Conservation (phyloP, 2,888 invertebrate species). For the Achlya flavicornis region DNA sequence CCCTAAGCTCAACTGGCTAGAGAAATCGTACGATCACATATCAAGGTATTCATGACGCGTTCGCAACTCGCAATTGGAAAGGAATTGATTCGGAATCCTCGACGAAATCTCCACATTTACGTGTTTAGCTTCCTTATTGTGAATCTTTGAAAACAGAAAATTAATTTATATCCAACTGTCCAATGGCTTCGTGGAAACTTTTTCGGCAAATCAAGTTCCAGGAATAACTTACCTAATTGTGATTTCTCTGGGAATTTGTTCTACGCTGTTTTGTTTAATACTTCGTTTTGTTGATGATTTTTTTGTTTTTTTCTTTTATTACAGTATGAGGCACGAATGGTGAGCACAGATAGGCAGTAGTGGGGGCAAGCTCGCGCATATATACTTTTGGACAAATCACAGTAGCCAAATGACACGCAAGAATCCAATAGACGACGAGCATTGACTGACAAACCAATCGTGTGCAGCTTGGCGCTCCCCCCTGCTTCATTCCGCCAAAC, state of each 20-base stretch:
- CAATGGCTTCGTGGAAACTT: conserved; percentile 12
- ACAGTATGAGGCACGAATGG: no score
- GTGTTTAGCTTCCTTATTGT: conserved; percentile 34
- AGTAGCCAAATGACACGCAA: no score
- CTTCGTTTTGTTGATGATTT: no score
- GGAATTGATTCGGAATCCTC: conserved; percentile 45
- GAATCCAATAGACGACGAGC: no score
- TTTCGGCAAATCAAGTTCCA: conserved; percentile 5
- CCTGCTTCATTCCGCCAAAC: no score
- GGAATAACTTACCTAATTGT: neutral
- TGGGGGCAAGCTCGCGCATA: no score
- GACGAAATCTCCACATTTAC: conserved; percentile 40
- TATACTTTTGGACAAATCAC: no score
- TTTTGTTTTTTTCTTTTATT: no score
- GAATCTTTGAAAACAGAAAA: conserved; percentile 14
- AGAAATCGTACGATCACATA: conserved; percentile 18
- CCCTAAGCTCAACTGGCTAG: neutral
- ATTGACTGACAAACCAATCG: no score
- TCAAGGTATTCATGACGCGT: conserved; percentile 34
- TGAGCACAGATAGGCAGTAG: no score
- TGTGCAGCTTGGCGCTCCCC: no score
- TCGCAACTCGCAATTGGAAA: conserved; percentile 30
- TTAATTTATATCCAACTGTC: conserved; percentile 19
- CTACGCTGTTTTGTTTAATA: neutral
- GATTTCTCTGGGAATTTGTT: neutral